phyloP scores from a whole-genome alignment of 1,140 invertebrate species.

The Portunus trituberculatus region DNA sequence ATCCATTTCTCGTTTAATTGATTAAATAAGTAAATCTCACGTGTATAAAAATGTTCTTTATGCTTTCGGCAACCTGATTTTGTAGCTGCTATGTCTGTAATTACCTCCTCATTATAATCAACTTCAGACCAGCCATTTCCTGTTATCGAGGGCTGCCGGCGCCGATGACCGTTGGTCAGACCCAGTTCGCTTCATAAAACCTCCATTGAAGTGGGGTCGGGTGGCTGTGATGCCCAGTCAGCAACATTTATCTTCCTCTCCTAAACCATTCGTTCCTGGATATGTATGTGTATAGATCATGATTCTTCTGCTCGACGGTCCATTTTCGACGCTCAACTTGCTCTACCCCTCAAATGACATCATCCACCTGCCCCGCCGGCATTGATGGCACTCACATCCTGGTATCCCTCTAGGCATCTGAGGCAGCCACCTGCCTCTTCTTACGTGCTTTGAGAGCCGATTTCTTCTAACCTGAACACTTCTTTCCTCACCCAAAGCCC shows the following conservation, averaged over 20 bases:
- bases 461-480: neutral
- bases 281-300: neutral
- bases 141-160: neutral
- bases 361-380: neutral
- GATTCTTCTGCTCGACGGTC: neutral
- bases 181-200: neutral
- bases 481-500: neutral
- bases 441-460: neutral
- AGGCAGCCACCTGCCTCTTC: neutral
- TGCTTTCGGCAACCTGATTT: neutral
- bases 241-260: neutral
- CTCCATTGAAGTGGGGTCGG: neutral
- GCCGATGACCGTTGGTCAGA: neutral
- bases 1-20: neutral
- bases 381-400: neutral
- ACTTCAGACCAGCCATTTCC: neutral
- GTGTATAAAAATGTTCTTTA: neutral
- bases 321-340: neutral
- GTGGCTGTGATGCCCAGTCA: conserved; percentile 5
- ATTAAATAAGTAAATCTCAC: neutral
- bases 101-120: neutral
- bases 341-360: neutral
- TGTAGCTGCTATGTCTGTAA: neutral
- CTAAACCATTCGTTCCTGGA: neutral
- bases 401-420: neutral